phyloP scores from a whole-genome alignment of 1,140 invertebrate species.

The Meloidogyne chitwoodi region DNA sequence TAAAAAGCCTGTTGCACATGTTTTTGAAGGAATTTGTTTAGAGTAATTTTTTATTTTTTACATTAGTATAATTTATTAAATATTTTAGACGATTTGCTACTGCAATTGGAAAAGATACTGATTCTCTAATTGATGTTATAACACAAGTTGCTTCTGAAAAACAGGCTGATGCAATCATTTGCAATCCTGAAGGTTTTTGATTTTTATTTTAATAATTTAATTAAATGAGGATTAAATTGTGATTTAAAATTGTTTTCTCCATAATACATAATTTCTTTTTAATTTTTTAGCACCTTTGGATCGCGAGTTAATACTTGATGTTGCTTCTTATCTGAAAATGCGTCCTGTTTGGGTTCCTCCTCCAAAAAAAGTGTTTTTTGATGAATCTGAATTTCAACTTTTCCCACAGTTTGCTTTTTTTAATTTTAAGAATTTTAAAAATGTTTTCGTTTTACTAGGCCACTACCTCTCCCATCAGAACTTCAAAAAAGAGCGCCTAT shows the following conservation, averaged over 20 bases:
- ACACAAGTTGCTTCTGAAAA: background rate
- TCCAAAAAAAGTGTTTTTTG: background rate
- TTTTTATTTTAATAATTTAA: background rate
- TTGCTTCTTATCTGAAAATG: background rate
- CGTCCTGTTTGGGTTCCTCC: constrained; percentile 3
- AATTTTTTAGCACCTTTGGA: constrained; percentile 15
- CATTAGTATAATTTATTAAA: background rate
- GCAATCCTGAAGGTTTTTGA: background rate
- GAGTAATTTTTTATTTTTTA: background rate
- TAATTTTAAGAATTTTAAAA: background rate
- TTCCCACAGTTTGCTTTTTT: constrained; percentile 11
- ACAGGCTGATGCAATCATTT: background rate
- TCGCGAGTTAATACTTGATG: background rate
- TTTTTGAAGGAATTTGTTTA: background rate
- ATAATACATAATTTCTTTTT: background rate
- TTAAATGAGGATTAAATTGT: no score
- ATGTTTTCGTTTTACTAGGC: constrained; percentile 1
- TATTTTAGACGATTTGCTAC: background rate
- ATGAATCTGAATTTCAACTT: constrained; percentile 3
- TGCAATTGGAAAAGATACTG: background rate
- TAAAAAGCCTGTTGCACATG: background rate
- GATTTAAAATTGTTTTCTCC: no score
- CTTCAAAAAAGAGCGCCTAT: constrained; percentile 61
- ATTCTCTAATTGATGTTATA: background rate
- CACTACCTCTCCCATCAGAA: constrained; percentile 33